Evolutionary conservation across 2,113 vertebrate species (phyloP).

Genomic region (Pituophis catenifer): DNA sequence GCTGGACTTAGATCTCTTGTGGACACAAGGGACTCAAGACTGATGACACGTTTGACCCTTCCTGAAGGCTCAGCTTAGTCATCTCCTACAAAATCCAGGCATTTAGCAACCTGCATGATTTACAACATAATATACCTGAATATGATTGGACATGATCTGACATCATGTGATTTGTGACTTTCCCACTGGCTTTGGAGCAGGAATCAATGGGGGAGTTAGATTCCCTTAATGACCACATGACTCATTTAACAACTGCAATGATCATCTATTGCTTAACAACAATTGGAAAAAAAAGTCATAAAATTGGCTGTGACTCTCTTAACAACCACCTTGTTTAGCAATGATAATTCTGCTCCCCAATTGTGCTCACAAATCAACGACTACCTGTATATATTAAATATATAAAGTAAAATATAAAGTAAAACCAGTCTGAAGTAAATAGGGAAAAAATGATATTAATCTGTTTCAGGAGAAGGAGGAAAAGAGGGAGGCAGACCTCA

Average conservation of each 20-base stretch:
- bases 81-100: neutral
- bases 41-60: too few relatives aligned
- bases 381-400: neutral
- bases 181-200: neutral
- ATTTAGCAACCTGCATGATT: neutral
- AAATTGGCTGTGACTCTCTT: neutral
- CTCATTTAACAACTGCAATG: neutral
- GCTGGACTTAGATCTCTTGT: neutral
- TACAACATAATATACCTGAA: neutral
- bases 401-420: too few relatives aligned
- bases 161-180: neutral
- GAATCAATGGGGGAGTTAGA: neutral
- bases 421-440: neutral
- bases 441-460: neutral
- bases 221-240: neutral
- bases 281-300: neutral
- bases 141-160: neutral
- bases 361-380: neutral
- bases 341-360: neutral
- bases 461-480: neutral
- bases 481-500: neutral
- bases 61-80: too few relatives aligned
- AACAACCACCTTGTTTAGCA: neutral
- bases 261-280: neutral
- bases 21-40: neutral